These are phyloP conservation scores for Mobula hypostoma DNA, from an alignment of 2,113 vertebrate genomes.

Conservation along the genomic window DNA sequence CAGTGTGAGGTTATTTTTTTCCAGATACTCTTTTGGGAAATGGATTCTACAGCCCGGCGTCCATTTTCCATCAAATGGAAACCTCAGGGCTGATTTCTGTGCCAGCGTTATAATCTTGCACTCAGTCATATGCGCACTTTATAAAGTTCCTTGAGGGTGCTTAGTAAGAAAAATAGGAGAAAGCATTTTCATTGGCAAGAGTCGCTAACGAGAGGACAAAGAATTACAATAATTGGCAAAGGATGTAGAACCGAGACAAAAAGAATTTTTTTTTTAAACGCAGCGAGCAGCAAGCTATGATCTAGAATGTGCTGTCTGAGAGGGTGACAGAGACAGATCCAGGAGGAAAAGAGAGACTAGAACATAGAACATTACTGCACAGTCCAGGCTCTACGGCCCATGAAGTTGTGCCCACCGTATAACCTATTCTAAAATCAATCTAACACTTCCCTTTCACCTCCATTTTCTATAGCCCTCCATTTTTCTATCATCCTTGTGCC, in stretches of 20 bases:
- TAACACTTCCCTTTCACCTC: too few species aligned
- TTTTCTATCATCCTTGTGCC: too few species aligned
- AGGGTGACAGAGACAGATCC: not conserved
- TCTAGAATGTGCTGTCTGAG: not conserved
- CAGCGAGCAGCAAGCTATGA: not conserved
- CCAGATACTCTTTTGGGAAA: not conserved
- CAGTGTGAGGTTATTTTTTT: not conserved
- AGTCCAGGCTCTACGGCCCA: too few species aligned
- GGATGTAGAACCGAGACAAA: not conserved
- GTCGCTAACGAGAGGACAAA: not conserved
- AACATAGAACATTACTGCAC: too few species aligned
- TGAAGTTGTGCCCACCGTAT: too few species aligned
- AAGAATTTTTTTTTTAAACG: not conserved
- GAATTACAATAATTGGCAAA: not conserved
- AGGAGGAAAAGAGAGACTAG: too few species aligned
- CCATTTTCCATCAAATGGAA: not conserved
- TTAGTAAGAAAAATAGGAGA: not conserved
- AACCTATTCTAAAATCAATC: too few species aligned
- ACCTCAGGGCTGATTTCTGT: not conserved
- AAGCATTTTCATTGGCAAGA: not conserved
- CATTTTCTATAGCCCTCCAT: too few species aligned
- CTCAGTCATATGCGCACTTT: not conserved
- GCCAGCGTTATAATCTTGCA: not conserved
- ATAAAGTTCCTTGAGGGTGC: not conserved
- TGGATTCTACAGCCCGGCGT: not conserved